A percentile compares a stretch with the other conserved stretches of the same genome.
Conservation (phyloP, 2,797 vertebrate genomes). For the Chloroceryle inda region DNA sequence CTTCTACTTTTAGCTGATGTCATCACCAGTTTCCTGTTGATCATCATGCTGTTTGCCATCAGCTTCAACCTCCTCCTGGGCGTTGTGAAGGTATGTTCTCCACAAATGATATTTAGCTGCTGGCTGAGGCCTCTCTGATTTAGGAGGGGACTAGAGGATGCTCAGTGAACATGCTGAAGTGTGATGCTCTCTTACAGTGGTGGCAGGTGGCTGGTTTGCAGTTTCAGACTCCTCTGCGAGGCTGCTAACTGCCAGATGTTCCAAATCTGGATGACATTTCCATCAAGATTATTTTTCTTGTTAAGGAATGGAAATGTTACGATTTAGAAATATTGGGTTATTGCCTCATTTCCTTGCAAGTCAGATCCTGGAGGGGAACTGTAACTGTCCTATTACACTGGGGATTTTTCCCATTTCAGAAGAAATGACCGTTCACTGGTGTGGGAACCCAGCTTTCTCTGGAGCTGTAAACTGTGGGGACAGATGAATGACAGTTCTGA, state of each 20-base stretch:
- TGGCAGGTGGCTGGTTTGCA: not conserved
- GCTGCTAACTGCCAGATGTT: not conserved
- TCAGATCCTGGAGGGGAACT: not conserved
- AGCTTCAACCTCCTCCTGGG: slow-evolving; percentile 80
- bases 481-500: not conserved
- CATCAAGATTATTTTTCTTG: not conserved
- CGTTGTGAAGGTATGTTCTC: slow-evolving; percentile 76
- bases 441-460: not conserved
- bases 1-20: slow-evolving; percentile 76
- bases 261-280: not conserved
- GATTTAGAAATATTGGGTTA: not conserved
- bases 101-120: not conserved
- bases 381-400: not conserved
- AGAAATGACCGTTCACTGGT: not conserved
- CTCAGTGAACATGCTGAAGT: not conserved
- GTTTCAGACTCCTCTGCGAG: not conserved
- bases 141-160: not conserved
- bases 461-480: not conserved
- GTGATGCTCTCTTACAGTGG: fast-evolving
- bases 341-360: not conserved
- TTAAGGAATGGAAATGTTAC: not conserved
- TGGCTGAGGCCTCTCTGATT: not conserved
- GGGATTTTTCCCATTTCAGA: not conserved
- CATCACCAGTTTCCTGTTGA: slow-evolving; percentile 80
- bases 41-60: slow-evolving; percentile 79